A percentile compares a stretch with the other conserved stretches of the same genome.
Evolutionary conservation across 2,888 invertebrate genomes (phyloP).

Genomic region (Polietes domitor): DNA sequence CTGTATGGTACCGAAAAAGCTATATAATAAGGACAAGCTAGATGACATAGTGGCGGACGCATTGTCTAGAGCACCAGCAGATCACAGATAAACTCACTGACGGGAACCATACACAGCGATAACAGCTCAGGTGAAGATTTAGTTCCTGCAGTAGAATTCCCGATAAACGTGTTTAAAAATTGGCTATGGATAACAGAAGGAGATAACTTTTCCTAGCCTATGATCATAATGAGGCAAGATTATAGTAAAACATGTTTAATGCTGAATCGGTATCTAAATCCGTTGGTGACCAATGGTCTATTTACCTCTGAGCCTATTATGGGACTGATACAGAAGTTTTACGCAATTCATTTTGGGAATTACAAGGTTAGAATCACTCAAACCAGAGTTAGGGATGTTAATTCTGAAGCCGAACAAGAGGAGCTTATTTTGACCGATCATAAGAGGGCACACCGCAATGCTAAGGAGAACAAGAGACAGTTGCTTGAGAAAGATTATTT

Average conservation of each 20-base stretch:
- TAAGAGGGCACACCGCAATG: constrained; percentile 9
- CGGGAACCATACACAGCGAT: constrained; percentile 8
- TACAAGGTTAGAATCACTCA: constrained; percentile 8
- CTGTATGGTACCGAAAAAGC: too few relatives aligned
- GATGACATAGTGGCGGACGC: constrained; percentile 64
- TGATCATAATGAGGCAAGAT: too few relatives aligned
- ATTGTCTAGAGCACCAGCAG: too few relatives aligned
- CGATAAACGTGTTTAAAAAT: constrained; percentile 14
- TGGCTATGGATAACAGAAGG: not conserved
- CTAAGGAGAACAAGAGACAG: constrained; percentile 25
- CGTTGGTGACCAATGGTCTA: not conserved
- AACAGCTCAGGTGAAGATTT: constrained; percentile 20
- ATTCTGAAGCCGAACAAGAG: not conserved
- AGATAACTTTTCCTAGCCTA: too few relatives aligned
- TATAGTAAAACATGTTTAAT: too few relatives aligned
- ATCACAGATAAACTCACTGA: not conserved
- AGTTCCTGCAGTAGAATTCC: not conserved
- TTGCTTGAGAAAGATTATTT: constrained; percentile 52
- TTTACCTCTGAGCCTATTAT: not conserved
- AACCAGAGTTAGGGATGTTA: too few relatives aligned
- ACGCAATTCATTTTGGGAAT: not conserved
- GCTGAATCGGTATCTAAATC: not conserved
- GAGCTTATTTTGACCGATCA: not conserved
- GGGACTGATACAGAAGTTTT: constrained; percentile 9
- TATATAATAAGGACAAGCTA: constrained; percentile 60